phyloP scores from a whole-genome alignment of 2,113 vertebrate species.

The Pampusana beccarii region DNA sequence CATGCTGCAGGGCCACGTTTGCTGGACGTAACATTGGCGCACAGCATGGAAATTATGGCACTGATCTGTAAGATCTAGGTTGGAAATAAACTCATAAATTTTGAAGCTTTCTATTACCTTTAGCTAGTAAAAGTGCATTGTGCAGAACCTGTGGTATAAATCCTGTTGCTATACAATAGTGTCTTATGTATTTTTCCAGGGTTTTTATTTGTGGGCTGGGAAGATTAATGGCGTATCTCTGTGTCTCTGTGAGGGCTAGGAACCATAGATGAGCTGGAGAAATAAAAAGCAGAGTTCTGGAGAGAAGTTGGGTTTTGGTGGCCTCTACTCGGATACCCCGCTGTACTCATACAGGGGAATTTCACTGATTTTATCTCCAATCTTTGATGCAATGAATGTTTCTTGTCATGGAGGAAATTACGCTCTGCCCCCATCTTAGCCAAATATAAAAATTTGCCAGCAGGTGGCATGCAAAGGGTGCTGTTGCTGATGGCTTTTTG shows the following conservation, averaged over 20 bases:
- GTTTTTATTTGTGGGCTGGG: background rate
- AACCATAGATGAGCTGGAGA: background rate
- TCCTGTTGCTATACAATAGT: background rate
- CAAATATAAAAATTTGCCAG: slow-evolving; percentile 48
- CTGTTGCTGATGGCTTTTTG: background rate
- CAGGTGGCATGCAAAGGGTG: slow-evolving; percentile 71
- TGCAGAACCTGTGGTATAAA: background rate
- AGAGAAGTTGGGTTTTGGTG: background rate
- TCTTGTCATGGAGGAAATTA: background rate
- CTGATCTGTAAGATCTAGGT: background rate
- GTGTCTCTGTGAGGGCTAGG: background rate
- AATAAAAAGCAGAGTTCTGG: background rate
- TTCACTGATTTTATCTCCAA: background rate
- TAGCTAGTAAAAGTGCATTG: background rate
- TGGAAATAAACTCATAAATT: background rate
- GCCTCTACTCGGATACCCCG: background rate
- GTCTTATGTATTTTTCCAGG: background rate
- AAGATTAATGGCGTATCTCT: background rate
- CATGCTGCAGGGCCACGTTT: background rate
- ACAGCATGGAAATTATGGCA: background rate
- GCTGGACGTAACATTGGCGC: background rate
- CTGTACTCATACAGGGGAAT: rapidly evolving
- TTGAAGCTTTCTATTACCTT: background rate
- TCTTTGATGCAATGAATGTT: background rate
- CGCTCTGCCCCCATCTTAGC: background rate